Evolutionary conservation across 2,888 invertebrate genomes (phyloP), one percentile per base, ranked within the genome.

Genomic region (Norana najaformis): DNA sequence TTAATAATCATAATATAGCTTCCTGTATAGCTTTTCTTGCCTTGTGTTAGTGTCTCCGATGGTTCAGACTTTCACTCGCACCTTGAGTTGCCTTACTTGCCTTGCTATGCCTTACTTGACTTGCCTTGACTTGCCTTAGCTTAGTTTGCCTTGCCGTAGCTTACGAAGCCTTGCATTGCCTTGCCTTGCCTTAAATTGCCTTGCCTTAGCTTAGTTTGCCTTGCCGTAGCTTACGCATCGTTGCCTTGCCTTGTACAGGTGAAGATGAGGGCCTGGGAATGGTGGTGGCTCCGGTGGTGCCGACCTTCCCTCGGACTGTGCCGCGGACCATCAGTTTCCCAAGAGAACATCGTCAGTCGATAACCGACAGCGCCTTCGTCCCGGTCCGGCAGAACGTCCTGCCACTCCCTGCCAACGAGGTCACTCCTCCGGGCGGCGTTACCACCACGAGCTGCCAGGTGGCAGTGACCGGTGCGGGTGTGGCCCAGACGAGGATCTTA

Each of bases 221-320:
- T 69, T n/a, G n/a, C n/a, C 30, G 0, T n/a, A 69, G 4, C 30
- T n/a, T 16, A n/a, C n/a, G n/a, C n/a, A 0, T 0, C 23, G 35
- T 11, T 36, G 36, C 85, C 85, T 85, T 85, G 35, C 20, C 36
- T 36, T 35, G 85, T 35, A 8, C 85, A 85, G 85, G 85, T 85
- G 36, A 85, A 37, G 85, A 35, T 16, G 85, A 85, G 36, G 35
- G 23, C 85, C 35, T 37, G 36, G 83, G 34, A 4, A 34, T 36
- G 14, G 20, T 37, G 5, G 85, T 16, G 18, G 53, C 35, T 18
- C 53, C 89, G 23, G 53, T 53, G 20, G 89, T 91, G 41, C 91
- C 91, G n/a, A 91, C 91, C 5, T 92, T 92, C 89, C 92, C 92
- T 11, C 90, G 92, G 36, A 92, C 92, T 0, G 92, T 92, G 39